These are phyloP conservation scores for Aptenodytes forsteri DNA, from an alignment of 2,113 vertebrate genomes.

Conservation along the genomic window DNA sequence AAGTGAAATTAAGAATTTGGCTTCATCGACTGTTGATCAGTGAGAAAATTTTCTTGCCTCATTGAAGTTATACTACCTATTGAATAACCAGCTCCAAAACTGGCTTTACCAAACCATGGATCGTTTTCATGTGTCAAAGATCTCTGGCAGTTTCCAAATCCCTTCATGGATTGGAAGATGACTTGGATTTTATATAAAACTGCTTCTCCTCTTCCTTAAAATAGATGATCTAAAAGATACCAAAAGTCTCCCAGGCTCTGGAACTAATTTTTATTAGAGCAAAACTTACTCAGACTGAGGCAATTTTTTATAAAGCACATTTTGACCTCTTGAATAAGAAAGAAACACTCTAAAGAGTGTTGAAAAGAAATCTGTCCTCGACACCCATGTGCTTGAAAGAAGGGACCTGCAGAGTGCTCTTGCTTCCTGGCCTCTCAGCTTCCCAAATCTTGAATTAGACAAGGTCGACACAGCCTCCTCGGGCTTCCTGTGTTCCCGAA, in stretches of 20 bases:
- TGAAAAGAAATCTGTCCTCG: not conserved
- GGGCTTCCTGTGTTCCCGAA: not conserved
- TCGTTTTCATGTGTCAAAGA: not conserved
- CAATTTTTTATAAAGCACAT: not conserved
- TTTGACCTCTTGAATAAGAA: not conserved
- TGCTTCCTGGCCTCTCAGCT: not conserved
- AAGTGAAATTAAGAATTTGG: not conserved
- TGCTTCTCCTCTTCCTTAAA: not conserved
- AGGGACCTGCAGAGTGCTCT: accelerated
- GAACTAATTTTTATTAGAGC: not conserved
- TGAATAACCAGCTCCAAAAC: not conserved
- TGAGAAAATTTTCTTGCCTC: not conserved
- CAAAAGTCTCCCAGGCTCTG: not conserved
- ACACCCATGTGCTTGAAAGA: not conserved
- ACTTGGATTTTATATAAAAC: not conserved
- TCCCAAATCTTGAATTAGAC: not conserved
- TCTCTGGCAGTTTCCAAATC: not conserved
- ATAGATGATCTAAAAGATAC: not conserved
- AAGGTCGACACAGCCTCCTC: not conserved
- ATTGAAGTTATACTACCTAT: not conserved
- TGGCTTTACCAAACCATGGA: not conserved
- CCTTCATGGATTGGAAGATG: not conserved
- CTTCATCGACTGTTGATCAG: not conserved
- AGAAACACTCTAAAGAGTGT: not conserved
- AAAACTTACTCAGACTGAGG: not conserved